Base-by-base conservation (phyloP, 2,113 vertebrate genomes). In the Rhadina sibilatrix region DNA sequence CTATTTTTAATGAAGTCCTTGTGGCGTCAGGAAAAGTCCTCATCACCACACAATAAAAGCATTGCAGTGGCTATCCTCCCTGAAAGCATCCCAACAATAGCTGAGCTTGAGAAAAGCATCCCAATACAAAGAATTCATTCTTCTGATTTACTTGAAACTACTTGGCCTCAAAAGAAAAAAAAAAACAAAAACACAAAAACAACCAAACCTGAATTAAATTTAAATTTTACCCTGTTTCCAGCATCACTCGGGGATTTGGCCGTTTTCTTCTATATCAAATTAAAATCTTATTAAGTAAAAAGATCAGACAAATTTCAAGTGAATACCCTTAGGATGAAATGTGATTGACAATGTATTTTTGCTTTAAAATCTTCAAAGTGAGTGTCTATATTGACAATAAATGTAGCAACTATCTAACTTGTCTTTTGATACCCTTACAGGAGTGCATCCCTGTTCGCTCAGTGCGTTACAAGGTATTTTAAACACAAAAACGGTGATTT, bases 111-210 rank as follows among this genome's bases (percentile, higher is more conserved):
- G 96, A 97, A 97, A 97, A 98, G 97, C 96, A 97, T 96, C 85
- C 61, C 68, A 40, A 91, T 96, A 98, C 98, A 98, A 98, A 98
- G 98, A 97, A 94, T 97, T 96, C 96, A 97, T 98, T 98, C 98
- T 98, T 97, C 98, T 94, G 97, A 98, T 97, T 98, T 98, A 98
- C 98, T 97, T 97, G 97, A 98, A 98, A 98, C 98, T 97, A 96
- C 96, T 96, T 96, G 89, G 96, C 87, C 95, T 96, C 83, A 46
- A 97, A 97, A 97, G 61, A 95, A 90, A 95, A 77, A 88, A 97
- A 97, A 59, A 95, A 90, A 95, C 74, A 88, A 85, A n/a, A n/a
- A n/a, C n/a, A 9, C 27, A 66, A 74, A 94, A 72, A 28, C 72
- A 68, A 84, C 35, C 81, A 65, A 53, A 68, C 76, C 44, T 52